These are phyloP conservation scores for Neomonachus schauinslandi DNA, from an alignment of 2,113 vertebrate genomes.

Conservation along the genomic window DNA sequence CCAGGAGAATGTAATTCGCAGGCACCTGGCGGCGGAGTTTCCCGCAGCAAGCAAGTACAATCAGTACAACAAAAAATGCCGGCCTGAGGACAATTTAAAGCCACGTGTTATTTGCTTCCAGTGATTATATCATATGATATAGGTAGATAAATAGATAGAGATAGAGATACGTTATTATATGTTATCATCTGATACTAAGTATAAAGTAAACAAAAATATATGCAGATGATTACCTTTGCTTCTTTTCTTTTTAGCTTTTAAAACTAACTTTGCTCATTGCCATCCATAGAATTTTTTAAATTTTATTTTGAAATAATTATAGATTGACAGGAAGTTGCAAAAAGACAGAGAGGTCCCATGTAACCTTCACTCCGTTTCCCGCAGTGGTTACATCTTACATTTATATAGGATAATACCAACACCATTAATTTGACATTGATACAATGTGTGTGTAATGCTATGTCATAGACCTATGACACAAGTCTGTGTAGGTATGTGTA, in stretches of 20 bases:
- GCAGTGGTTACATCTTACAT: neutral
- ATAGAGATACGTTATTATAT: neutral
- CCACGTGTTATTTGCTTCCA: conserved; percentile 32
- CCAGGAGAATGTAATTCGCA: conserved; percentile 90
- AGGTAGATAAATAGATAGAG: neutral
- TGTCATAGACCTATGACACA: neutral
- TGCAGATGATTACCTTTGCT: neutral
- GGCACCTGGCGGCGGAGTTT: conserved; percentile 87
- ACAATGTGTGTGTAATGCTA: neutral
- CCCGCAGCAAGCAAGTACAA: conserved; percentile 87
- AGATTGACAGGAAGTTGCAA: conserved; percentile 1
- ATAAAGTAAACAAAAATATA: neutral
- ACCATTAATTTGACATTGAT: neutral
- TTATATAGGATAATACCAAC: neutral
- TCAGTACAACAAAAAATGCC: conserved; percentile 77
- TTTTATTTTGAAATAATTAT: conserved; percentile 37
- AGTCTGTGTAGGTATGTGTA: neutral
- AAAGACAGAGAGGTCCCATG: neutral
- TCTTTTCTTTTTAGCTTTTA: neutral
- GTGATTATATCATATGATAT: neutral
- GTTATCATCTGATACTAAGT: neutral
- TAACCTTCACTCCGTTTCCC: neutral
- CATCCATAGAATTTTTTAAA: neutral
- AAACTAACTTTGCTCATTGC: neutral
- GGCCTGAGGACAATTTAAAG: conserved; percentile 76